Evolutionary conservation across 1,140 invertebrate species (phyloP).

Genomic region (Lasioglossum baleicum): DNA sequence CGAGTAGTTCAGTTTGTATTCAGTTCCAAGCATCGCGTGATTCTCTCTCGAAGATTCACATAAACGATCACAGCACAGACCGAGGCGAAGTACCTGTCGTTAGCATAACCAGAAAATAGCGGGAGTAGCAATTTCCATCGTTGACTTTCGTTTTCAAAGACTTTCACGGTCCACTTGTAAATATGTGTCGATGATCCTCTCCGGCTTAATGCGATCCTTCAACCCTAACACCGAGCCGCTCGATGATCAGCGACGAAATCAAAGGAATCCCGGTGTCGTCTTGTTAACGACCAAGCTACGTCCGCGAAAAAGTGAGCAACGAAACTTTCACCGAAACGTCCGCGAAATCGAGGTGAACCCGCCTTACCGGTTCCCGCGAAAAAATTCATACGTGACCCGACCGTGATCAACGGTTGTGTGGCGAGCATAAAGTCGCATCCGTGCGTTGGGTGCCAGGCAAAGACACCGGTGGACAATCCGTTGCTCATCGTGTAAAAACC

Average conservation of each 20-base stretch:
- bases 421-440: slow-evolving; percentile 44
- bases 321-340: slow-evolving; percentile 60
- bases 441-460: slow-evolving; percentile 58
- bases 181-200: no score
- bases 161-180: no score
- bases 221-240: neutral
- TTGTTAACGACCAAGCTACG: slow-evolving; percentile 32
- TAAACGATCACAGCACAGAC: no score
- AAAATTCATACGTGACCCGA: slow-evolving; percentile 69
- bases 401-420: slow-evolving; percentile 54
- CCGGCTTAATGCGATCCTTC: neutral
- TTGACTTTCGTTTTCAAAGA: no score
- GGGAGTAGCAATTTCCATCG: no score
- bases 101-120: no score
- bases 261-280: slow-evolving; percentile 20
- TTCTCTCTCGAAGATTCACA: no score
- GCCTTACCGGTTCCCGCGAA: slow-evolving; percentile 66
- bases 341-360: slow-evolving; percentile 64
- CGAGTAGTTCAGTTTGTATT: no score
- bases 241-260: slow-evolving; percentile 8
- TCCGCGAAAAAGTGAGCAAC: slow-evolving; percentile 49
- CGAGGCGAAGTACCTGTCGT: no score
- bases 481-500: slow-evolving; percentile 56
- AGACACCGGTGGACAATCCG: slow-evolving; percentile 63
- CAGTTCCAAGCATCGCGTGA: no score